Conservation (phyloP, 92 coral and sea anemone genomes). For the Umimayanthus chanpuru region DNA sequence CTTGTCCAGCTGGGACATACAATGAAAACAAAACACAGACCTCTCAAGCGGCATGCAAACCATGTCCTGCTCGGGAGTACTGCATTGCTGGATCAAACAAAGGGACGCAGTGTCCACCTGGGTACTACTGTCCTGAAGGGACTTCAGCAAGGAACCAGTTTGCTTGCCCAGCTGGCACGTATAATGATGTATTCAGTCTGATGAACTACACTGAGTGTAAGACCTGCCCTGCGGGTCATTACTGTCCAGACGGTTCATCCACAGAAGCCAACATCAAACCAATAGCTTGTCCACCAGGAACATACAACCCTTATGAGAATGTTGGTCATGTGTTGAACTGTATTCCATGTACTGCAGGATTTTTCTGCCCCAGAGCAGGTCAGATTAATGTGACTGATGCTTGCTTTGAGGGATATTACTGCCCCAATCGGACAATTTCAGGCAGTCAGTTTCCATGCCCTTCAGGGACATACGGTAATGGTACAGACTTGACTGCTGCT, state of each 20-base stretch:
- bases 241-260: constrained; percentile 95
- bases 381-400: constrained; percentile 83
- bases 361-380: constrained; percentile 90
- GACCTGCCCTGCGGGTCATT: constrained; percentile 87
- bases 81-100: constrained; percentile 79
- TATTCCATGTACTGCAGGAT: constrained; percentile 93
- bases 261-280: constrained; percentile 87
- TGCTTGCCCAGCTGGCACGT: constrained; percentile 94
- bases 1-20: constrained; percentile 98
- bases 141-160: constrained; percentile 83
- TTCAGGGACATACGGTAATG: constrained; percentile 93
- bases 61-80: constrained; percentile 85
- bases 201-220: constrained; percentile 89
- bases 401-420: constrained; percentile 96
- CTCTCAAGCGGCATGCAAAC: constrained; percentile 76
- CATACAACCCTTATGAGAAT: constrained; percentile 86
- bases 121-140: constrained; percentile 95
- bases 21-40: constrained; percentile 75
- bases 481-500: constrained; percentile 85
- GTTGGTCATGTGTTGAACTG: constrained; percentile 89
- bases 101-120: constrained; percentile 83
- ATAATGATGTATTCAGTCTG: constrained; percentile 74
- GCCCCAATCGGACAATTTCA: constrained; percentile 95
- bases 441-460: constrained; percentile 96
- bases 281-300: constrained; percentile 94